Base-by-base conservation (phyloP, 2,113 vertebrate species). In the Tenrec ecaudatus region DNA sequence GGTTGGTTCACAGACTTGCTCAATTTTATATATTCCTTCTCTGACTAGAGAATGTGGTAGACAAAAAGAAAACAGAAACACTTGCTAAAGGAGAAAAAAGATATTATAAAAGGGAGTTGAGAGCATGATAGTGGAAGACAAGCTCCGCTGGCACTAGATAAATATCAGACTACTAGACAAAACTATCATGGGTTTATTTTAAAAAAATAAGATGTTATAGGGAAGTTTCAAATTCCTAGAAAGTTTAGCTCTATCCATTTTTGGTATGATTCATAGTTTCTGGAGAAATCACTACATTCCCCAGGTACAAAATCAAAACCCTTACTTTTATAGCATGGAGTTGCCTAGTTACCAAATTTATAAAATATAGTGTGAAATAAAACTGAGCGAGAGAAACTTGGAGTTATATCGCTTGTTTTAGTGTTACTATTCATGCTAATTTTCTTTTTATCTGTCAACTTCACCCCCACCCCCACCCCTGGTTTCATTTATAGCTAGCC, bases 331-430 rank as follows among this genome's bases (percentile, higher is more conserved):
- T 87, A 84, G 47, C 43, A 38, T 40, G 8, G 9, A 89, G 47
- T 77, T 95, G 73, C 60, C 68, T 93, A 66, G 47, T 73, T 78
- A 71, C 25, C 60, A 84, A 81, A 87, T 73, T 81, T 86, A 92
- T 62, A 80, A 91, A 86, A 87, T 0, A 81, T 0, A 64, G 14
- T 66, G 16, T 12, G 89, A 94, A 94, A 91, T 76, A 80, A 95
- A 94, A 93, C n/a, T 57, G 4, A 86, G 10, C 69, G 31, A 77
- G 15, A 81, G 69, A 75, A 82, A 77, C 17, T 23, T 88, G 47
- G 29, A 43, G 57, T 43, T 79, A 33, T 4, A 86, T 58, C 64
- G 57, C 57, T 94, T 88, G n/a, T 83, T 83, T 90, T 29, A 88
- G 66, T 88, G 20, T 90, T 81, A 87, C 58, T 83, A 57, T 66